A percentile compares a stretch with the other conserved stretches of the same genome.
Conservation (phyloP, 2,113 vertebrate genomes). For the Pelecanus crispus region DNA sequence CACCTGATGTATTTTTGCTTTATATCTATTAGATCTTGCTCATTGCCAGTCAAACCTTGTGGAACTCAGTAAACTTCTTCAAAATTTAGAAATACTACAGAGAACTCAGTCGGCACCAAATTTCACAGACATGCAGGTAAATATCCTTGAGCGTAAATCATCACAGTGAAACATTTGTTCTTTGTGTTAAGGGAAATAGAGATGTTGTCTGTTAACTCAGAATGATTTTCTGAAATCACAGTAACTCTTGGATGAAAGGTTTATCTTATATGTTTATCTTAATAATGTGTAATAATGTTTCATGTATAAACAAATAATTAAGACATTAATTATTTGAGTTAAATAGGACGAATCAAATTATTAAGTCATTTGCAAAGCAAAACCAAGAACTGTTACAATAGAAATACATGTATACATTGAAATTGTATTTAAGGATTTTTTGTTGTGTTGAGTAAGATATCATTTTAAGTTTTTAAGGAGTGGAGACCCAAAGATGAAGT, state of each 20-base stretch:
- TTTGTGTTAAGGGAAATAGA: background rate
- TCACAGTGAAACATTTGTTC: background rate
- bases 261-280: background rate
- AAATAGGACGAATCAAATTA: background rate
- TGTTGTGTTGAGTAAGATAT: background rate
- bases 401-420: background rate
- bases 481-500: background rate
- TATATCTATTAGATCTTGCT: constrained; percentile 83
- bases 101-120: constrained; percentile 97
- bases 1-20: background rate
- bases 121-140: constrained; percentile 94
- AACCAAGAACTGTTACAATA: background rate
- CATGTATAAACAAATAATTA: background rate
- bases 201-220: background rate
- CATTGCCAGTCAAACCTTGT: constrained; percentile 94
- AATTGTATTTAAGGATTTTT: background rate
- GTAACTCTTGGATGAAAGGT: background rate
- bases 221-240: background rate
- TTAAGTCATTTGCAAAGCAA: background rate
- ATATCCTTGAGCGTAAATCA: background rate
- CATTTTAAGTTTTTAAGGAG: background rate
- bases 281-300: background rate
- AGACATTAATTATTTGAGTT: background rate
- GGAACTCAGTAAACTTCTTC: constrained; percentile 92
- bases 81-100: constrained; percentile 97